Conservation (phyloP, 1,140 invertebrate species). For the Procambarus clarkii region DNA sequence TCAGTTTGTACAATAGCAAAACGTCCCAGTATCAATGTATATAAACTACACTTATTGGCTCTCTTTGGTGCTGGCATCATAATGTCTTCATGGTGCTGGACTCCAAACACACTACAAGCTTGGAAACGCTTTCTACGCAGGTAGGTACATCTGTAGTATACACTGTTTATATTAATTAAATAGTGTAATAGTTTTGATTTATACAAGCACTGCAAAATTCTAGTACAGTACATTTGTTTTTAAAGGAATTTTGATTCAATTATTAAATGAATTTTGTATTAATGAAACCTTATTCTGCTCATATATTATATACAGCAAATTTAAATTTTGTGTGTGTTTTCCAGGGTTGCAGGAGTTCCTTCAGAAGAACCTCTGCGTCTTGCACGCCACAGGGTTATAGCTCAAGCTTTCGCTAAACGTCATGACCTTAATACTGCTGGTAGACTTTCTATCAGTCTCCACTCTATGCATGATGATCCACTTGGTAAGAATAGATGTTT, state of each 20-base stretch:
- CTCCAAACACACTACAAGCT: constrained; percentile 85
- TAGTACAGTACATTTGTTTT: background rate
- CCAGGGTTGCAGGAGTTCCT: constrained; percentile 75
- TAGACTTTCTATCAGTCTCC: constrained; percentile 89
- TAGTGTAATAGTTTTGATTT: too few relatives aligned
- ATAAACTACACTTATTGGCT: constrained; percentile 88
- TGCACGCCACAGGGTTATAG: constrained; percentile 93
- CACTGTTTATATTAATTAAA: background rate
- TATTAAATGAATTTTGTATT: too few relatives aligned
- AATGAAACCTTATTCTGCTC: too few relatives aligned
- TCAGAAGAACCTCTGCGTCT: constrained; percentile 78
- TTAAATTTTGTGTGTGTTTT: background rate
- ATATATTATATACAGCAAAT: too few relatives aligned
- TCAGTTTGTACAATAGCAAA: constrained; percentile 81
- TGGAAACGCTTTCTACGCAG: constrained; percentile 90
- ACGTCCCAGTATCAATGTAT: constrained; percentile 86
- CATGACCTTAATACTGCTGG: constrained; percentile 89
- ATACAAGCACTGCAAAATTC: background rate
- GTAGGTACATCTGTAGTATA: constrained; percentile 77
- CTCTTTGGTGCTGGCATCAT: constrained; percentile 88
- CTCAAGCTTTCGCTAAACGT: constrained; percentile 91
- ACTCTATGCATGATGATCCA: constrained; percentile 91
- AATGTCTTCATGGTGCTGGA: constrained; percentile 97
- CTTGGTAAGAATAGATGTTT: constrained; percentile 80
- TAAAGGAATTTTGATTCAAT: too few relatives aligned